These are phyloP conservation scores for Ptychobarbus kaznakovi DNA, from an alignment of 2,797 vertebrate genomes.

Conservation along the genomic window DNA sequence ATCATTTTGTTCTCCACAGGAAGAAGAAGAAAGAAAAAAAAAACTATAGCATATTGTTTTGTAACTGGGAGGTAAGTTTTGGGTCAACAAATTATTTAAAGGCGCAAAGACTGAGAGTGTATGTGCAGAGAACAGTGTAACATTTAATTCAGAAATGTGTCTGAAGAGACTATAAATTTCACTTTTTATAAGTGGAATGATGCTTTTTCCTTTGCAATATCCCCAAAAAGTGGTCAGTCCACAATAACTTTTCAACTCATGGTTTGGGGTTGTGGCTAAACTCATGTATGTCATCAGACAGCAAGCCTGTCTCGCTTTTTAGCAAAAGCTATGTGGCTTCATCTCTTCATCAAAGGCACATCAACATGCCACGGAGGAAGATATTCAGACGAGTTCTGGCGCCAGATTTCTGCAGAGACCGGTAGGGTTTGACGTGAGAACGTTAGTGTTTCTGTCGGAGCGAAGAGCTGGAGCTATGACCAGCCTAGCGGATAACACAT, in stretches of 20 bases:
- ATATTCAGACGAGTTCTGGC: background rate
- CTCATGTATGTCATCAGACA: background rate
- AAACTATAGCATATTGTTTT: background rate
- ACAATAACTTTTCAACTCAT: background rate
- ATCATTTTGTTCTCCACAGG: background rate
- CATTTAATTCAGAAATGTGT: background rate
- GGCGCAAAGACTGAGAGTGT: too few species aligned
- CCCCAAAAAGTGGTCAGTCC: background rate
- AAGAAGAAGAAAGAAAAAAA: too few species aligned
- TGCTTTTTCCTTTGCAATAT: background rate
- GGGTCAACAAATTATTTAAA: background rate
- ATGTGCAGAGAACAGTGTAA: background rate
- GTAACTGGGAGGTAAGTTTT: background rate
- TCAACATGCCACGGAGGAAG: background rate
- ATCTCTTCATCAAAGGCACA: conserved; percentile 1
- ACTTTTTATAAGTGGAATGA: background rate
- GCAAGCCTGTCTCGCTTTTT: background rate
- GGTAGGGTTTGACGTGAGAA: background rate
- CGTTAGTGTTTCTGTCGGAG: background rate
- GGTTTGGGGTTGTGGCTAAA: background rate
- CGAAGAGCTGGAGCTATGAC: background rate
- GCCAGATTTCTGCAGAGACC: background rate
- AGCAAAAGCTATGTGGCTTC: background rate
- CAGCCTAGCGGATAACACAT: background rate
- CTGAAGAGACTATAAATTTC: background rate